Percentiles rank a stretch among this genome's conserved stretches.
phyloP scores from a whole-genome alignment of 2,888 invertebrate genomes.

The Miltochrista miniata region DNA sequence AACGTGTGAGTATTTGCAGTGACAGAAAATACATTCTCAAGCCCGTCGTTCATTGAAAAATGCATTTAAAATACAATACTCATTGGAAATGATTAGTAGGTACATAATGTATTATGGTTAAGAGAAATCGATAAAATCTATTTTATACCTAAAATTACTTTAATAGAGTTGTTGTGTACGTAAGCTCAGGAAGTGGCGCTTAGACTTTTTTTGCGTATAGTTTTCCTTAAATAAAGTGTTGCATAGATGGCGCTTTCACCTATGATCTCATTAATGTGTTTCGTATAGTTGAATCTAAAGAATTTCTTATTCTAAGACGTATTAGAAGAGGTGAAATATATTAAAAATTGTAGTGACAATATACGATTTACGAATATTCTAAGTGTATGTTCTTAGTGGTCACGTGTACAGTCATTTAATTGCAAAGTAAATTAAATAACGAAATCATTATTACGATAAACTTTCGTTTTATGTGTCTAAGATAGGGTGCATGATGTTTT shows the following conservation, averaged over 20 bases:
- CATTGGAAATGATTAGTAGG: conserved; percentile 14
- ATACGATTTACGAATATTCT: conserved; percentile 31
- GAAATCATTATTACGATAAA: conserved; percentile 11
- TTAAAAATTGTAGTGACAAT: conserved; percentile 31
- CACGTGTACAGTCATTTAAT: conserved; percentile 20
- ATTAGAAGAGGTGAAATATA: conserved; percentile 14
- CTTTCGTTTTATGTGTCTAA: conserved; percentile 8
- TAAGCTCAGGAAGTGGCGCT: conserved; percentile 52
- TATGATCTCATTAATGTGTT: conserved; percentile 39
- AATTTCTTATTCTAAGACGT: conserved; percentile 18
- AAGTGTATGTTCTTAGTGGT: conserved; percentile 16
- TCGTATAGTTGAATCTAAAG: conserved; percentile 25
- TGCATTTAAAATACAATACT: neutral
- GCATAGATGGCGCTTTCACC: conserved; percentile 54
- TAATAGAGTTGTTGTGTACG: conserved; percentile 49
- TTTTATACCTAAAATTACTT: conserved; percentile 68
- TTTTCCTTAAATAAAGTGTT: conserved; percentile 38
- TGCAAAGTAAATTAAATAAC: conserved; percentile 6
- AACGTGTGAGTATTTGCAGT: no score
- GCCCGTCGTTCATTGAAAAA: neutral
- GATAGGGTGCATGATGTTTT: neutral
- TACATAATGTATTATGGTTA: conserved; percentile 61
- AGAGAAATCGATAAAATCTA: conserved; percentile 69
- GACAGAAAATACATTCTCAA: neutral
- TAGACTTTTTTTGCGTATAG: conserved; percentile 46